Conservation (phyloP, 2,113 vertebrate genomes). For the Xenopus laevis region DNA sequence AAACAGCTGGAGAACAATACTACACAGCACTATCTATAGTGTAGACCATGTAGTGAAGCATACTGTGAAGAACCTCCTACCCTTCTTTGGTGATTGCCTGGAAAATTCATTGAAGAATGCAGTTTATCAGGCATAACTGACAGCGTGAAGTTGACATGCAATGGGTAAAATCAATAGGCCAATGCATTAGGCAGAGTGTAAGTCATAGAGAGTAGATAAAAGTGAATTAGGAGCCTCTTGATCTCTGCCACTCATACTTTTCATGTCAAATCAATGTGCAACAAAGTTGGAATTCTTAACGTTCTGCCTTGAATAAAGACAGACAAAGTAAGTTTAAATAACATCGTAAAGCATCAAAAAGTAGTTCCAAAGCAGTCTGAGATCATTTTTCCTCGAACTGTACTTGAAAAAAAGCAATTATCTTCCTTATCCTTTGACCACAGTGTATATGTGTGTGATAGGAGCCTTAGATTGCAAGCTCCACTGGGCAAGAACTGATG, state of each 20-base stretch:
- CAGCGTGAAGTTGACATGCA: slow-evolving; percentile 51
- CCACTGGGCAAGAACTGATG: too few species aligned
- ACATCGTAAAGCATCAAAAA: neutral
- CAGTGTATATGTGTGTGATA: too few species aligned
- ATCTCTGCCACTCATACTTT: slow-evolving; percentile 6
- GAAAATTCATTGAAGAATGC: neutral
- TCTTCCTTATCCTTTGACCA: too few species aligned
- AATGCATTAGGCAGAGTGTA: slow-evolving; percentile 55
- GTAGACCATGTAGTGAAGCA: too few species aligned
- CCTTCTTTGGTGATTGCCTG: neutral
- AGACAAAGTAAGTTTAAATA: neutral
- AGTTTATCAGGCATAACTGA: neutral
- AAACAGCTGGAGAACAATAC: too few species aligned
- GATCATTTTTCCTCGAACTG: neutral
- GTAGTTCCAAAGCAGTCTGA: neutral
- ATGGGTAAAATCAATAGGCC: slow-evolving; percentile 52
- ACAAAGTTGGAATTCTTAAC: slow-evolving; percentile 30
- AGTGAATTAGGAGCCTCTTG: slow-evolving; percentile 54
- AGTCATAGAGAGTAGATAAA: slow-evolving; percentile 49
- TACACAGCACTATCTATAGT: too few species aligned
- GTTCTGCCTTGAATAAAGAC: neutral
- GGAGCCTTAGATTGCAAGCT: too few species aligned
- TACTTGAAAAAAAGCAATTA: slow-evolving; percentile 4
- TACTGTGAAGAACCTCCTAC: too few species aligned
- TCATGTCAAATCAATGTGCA: slow-evolving; percentile 43